A percentile compares a stretch with the other conserved stretches of the same genome.
These are phyloP conservation scores for Pipistrellus pygmaeus DNA, from an alignment of 2,797 vertebrate genomes.

Conservation along the genomic window DNA sequence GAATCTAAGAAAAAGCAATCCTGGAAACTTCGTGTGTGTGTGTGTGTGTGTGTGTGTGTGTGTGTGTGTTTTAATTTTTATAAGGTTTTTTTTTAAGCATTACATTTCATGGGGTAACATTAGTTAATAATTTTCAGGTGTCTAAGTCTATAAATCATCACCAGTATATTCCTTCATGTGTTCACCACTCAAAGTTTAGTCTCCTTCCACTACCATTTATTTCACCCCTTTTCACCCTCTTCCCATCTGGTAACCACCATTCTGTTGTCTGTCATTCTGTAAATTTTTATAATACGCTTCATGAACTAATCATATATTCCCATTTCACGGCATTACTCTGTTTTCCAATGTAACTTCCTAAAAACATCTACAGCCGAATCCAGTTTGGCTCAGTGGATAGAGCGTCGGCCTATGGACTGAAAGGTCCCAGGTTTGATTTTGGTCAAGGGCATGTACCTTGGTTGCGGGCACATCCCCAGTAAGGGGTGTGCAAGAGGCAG, in stretches of 20 bases:
- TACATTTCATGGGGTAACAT: not conserved
- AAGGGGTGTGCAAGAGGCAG: too few species aligned
- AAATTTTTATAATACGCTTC: not conserved
- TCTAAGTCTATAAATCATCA: not conserved
- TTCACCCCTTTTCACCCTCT: not conserved
- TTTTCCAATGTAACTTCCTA: not conserved
- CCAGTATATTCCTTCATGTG: not conserved
- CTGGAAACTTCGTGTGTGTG: not conserved
- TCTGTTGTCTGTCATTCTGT: not conserved
- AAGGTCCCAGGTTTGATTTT: too few species aligned
- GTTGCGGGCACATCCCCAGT: too few species aligned
- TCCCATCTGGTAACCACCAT: not conserved
- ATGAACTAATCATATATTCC: not conserved
- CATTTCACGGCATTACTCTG: not conserved
- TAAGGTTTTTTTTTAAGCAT: not conserved
- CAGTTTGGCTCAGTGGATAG: too few species aligned
- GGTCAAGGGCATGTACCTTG: too few species aligned
- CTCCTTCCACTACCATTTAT: not conserved
- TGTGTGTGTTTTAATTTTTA: not conserved
- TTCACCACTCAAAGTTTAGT: not conserved
- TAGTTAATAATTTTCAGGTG: not conserved
- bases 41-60: too few species aligned
- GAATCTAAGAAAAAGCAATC: slow-evolving; percentile 9
- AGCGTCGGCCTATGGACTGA: too few species aligned
- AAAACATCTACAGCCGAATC: not conserved